phyloP scores from a whole-genome alignment of 2,113 vertebrate genomes.

The Lonchura striata region DNA sequence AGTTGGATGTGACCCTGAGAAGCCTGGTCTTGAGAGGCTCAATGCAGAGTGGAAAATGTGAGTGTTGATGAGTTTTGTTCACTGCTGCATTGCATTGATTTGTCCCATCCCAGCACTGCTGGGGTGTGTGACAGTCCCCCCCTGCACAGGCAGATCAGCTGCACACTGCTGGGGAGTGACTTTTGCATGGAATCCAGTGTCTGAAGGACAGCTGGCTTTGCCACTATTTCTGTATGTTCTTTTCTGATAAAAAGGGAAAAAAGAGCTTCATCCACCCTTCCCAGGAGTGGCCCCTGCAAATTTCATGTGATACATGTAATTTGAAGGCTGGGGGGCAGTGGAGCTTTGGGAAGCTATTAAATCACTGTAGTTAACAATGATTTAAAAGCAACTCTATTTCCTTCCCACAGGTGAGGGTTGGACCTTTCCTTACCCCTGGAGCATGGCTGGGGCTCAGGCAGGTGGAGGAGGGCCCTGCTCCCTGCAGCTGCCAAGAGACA shows the following conservation, averaged over 20 bases:
- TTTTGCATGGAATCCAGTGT: not conserved
- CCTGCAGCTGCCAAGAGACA: not conserved
- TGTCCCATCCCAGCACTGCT: no score
- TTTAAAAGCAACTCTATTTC: not conserved
- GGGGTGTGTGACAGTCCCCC: not conserved
- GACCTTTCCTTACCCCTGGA: not conserved
- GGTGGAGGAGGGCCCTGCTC: fast-evolving
- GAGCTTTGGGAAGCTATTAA: not conserved
- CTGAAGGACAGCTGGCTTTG: not conserved
- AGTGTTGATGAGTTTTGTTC: not conserved
- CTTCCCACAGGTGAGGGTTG: not conserved
- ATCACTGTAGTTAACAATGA: not conserved
- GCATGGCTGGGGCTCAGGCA: not conserved
- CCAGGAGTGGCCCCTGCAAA: not conserved
- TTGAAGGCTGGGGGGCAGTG: not conserved
- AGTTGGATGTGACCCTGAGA: not conserved
- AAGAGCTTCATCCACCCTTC: not conserved
- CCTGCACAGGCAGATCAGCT: not conserved
- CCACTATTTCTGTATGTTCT: not conserved
- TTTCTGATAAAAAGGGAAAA: not conserved
- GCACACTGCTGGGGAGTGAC: fast-evolving
- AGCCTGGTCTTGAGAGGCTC: not conserved
- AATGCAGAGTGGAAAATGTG: not conserved
- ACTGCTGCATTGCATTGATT: not conserved
- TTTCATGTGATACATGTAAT: not conserved